Evolutionary conservation across 1,140 invertebrate species (phyloP).

Genomic region (Bombus superbus): DNA sequence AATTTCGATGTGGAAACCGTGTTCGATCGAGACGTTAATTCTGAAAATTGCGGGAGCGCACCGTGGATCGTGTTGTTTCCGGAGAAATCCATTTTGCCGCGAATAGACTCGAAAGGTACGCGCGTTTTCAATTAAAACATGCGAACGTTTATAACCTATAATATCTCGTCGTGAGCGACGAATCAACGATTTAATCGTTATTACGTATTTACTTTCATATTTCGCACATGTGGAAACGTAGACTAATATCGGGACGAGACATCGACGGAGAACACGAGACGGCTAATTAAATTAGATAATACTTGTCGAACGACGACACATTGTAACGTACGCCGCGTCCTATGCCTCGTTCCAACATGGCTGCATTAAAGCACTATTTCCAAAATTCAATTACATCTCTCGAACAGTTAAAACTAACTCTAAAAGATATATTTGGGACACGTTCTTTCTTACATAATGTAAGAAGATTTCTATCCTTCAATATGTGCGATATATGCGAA

Average conservation of each 20-base stretch:
- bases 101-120: neutral
- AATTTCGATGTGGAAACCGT: conserved; percentile 66
- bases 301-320: conserved; percentile 33
- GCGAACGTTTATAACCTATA: conserved; percentile 59
- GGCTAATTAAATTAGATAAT: conserved; percentile 59
- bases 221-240: neutral
- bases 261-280: conserved; percentile 14
- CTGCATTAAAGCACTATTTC: conserved; percentile 53
- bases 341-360: conserved; percentile 69
- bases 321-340: conserved; percentile 69
- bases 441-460: neutral
- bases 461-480: neutral
- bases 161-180: neutral
- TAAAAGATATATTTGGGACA: neutral
- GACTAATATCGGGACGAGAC: neutral
- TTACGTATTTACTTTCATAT: conserved; percentile 31
- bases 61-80: conserved; percentile 70
- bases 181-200: neutral
- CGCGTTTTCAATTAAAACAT: conserved; percentile 16
- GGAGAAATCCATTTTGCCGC: conserved; percentile 76
- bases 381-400: conserved; percentile 7
- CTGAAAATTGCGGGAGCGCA: conserved; percentile 77
- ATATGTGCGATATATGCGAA: neutral
- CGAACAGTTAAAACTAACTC: neutral
- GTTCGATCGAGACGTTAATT: conserved; percentile 71